Conservation (phyloP, 1,140 invertebrate species). For the Scaptomyza graminum region DNA sequence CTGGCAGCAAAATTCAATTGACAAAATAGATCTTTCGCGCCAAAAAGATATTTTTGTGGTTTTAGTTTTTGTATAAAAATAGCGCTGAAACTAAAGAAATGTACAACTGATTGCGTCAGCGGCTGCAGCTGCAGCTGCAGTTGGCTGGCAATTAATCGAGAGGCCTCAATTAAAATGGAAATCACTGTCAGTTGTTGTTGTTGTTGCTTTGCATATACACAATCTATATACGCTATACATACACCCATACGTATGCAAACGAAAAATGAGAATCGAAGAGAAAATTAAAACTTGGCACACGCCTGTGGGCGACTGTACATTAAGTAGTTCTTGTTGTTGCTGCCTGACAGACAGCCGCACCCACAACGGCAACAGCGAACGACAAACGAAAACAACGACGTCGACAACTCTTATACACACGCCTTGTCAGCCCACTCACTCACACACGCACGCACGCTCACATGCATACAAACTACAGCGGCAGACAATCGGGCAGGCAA, state of each 20-base stretch:
- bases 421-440: slow-evolving; percentile 60
- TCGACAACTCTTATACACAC: slow-evolving; percentile 64
- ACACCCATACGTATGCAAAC: slow-evolving; percentile 8
- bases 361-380: slow-evolving; percentile 48
- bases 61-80: slow-evolving; percentile 41
- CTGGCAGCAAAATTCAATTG: slow-evolving; percentile 20
- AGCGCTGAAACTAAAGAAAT: slow-evolving; percentile 12
- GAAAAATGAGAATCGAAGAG: slow-evolving; percentile 36
- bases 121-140: slow-evolving; percentile 44
- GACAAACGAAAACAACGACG: slow-evolving; percentile 44
- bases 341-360: slow-evolving; percentile 56
- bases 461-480: slow-evolving; percentile 10
- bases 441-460: slow-evolving; percentile 7
- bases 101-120: slow-evolving; percentile 44
- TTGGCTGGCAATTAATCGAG: slow-evolving; percentile 69
- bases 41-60: slow-evolving; percentile 48
- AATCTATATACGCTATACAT: slow-evolving; percentile 7
- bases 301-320: slow-evolving; percentile 64
- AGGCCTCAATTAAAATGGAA: slow-evolving; percentile 72
- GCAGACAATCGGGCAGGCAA: slow-evolving; percentile 41
- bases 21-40: slow-evolving; percentile 46
- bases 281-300: slow-evolving; percentile 65
- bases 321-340: slow-evolving; percentile 38
- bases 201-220: not conserved
- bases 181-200: slow-evolving; percentile 68